These are phyloP conservation scores for Caenorhabditis uteleia DNA, from an alignment of 2,888 invertebrate genomes.

Conservation along the genomic window DNA sequence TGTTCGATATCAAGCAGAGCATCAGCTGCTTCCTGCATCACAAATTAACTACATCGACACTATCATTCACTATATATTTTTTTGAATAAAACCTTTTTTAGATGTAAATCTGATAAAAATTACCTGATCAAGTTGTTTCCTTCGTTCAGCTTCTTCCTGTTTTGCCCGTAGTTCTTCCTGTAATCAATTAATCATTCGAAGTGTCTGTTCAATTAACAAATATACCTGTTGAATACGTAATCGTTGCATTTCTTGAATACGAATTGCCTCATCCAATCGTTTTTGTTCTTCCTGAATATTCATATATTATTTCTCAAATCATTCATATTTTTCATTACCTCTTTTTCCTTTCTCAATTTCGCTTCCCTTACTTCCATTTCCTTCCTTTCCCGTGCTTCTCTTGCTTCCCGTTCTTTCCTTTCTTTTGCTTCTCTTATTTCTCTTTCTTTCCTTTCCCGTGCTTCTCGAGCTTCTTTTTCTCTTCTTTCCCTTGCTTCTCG, in stretches of 20 bases:
- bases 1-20: slow-evolving; percentile 25
- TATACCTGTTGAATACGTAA: not conserved
- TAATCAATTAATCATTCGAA: not conserved
- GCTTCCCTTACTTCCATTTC: not conserved
- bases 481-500: not conserved
- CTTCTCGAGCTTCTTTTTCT: slow-evolving; percentile 1
- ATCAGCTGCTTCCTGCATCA: slow-evolving; percentile 20
- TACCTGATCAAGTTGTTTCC: not conserved
- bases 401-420: not conserved
- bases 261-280: not conserved
- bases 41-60: slow-evolving; percentile 1
- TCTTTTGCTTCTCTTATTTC: slow-evolving; percentile 1
- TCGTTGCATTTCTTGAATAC: too few species aligned
- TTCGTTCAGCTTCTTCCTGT: not conserved
- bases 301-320: too few species aligned
- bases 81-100: not conserved
- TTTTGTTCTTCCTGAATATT: not conserved
- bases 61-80: not conserved
- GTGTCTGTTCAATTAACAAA: not conserved
- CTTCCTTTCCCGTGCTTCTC: not conserved
- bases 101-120: not conserved
- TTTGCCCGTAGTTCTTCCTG: not conserved
- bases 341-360: not conserved
- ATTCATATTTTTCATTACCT: not conserved
- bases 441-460: slow-evolving; percentile 3